A percentile compares a stretch with the other conserved stretches of the same genome.
These are phyloP conservation scores for Cyclopterus lumpus DNA, from an alignment of 2,797 vertebrate genomes.

Conservation along the genomic window DNA sequence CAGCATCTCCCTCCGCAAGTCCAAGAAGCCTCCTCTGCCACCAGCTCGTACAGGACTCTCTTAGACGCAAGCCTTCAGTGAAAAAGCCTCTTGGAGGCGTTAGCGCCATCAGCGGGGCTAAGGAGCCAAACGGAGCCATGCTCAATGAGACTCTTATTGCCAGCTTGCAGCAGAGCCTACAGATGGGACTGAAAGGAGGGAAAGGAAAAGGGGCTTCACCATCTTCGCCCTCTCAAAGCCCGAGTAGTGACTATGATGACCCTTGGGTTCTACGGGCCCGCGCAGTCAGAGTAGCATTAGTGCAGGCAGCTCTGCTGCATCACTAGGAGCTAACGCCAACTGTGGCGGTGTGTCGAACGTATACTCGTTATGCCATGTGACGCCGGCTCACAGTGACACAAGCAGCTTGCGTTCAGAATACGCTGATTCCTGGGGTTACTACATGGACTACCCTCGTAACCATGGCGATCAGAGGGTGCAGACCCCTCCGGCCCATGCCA, in stretches of 20 bases:
- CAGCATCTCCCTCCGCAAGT: constrained; percentile 94
- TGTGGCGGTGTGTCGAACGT: constrained; percentile 81
- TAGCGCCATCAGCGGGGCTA: constrained; percentile 36
- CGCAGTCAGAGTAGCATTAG: constrained; percentile 95
- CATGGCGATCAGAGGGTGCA: constrained; percentile 82
- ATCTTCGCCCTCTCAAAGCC: constrained; percentile 92
- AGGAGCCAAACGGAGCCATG: constrained; percentile 76
- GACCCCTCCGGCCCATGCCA: constrained; percentile 61
- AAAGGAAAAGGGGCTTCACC: constrained; percentile 84
- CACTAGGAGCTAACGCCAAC: constrained; percentile 76
- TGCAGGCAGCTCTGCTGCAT: constrained; percentile 89
- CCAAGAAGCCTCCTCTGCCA: constrained; percentile 93
- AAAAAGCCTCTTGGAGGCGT: constrained; percentile 79
- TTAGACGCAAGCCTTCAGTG: constrained; percentile 87
- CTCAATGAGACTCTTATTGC: constrained; percentile 94
- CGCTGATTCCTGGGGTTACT: constrained; percentile 94
- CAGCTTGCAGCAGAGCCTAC: constrained; percentile 93
- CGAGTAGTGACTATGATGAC: constrained; percentile 96
- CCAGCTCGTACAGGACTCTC: constrained; percentile 95
- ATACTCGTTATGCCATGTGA: constrained; percentile 91
- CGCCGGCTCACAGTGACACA: constrained; percentile 93
- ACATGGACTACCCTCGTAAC: constrained; percentile 86
- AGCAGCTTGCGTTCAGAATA: constrained; percentile 96
- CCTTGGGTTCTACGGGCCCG: constrained; percentile 92
- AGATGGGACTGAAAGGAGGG: constrained; percentile 84